Percentiles rank a stretch among this genome's conserved stretches.
Evolutionary conservation across 2,888 invertebrate species (phyloP).

Genomic region (Xylota sylvarum): DNA sequence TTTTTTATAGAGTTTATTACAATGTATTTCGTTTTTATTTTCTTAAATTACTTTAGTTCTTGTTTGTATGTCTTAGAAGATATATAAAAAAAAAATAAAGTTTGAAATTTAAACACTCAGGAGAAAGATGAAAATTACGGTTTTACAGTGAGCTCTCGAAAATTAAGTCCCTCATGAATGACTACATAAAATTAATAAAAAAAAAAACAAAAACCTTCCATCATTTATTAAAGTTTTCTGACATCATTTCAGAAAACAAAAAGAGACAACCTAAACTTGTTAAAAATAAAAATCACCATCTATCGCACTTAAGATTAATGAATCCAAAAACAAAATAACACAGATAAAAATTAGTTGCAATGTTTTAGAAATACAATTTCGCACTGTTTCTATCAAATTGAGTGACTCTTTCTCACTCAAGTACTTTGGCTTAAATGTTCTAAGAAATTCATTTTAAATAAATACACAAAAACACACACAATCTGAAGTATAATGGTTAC

Average conservation of each 20-base stretch:
- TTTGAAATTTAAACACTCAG: constrained; percentile 74
- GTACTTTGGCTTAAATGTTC: constrained; percentile 64
- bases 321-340: constrained; percentile 21
- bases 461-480: constrained; percentile 19
- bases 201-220: constrained; percentile 8
- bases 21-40: constrained; percentile 20
- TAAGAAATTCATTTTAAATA: constrained; percentile 31
- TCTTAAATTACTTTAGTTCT: constrained; percentile 18
- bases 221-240: constrained; percentile 22
- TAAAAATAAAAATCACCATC: constrained; percentile 33
- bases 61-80: constrained; percentile 43
- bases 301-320: constrained; percentile 46
- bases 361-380: constrained; percentile 55
- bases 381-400: constrained; percentile 60
- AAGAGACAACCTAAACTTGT: constrained; percentile 6
- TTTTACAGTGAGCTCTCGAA: constrained; percentile 69
- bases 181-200: constrained; percentile 6
- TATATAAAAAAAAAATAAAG: constrained; percentile 21
- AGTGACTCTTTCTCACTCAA: constrained; percentile 41
- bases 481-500: constrained; percentile 26
- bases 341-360: constrained; percentile 46
- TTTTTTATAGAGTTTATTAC: constrained; percentile 70
- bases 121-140: constrained; percentile 64
- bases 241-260: constrained; percentile 12
- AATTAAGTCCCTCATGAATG: constrained; percentile 10